phyloP scores from a whole-genome alignment of 2,797 vertebrate genomes.

The Chlorospingus semifuscus region DNA sequence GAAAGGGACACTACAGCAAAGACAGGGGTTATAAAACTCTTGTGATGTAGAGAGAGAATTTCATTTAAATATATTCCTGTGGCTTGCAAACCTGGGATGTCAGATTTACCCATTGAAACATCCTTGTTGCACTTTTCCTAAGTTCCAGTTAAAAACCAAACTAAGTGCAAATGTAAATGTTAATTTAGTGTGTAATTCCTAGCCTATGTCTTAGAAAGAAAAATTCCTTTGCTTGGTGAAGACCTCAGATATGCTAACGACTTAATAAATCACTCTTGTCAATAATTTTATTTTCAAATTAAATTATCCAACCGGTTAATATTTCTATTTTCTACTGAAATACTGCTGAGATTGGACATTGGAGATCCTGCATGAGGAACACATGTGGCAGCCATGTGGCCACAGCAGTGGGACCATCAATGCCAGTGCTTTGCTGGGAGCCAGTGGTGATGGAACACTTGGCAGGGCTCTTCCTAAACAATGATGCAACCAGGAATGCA shows the following conservation, averaged over 20 bases:
- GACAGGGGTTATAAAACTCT: not conserved
- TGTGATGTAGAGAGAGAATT: not conserved
- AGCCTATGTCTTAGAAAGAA: not conserved
- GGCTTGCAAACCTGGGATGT: not conserved
- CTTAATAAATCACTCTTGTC: not conserved
- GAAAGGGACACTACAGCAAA: not conserved
- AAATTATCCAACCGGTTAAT: not conserved
- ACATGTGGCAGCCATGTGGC: conserved; percentile 50
- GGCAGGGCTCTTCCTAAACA: conserved; percentile 57
- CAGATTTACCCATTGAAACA: not conserved
- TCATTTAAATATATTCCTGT: not conserved
- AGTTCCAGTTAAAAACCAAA: not conserved
- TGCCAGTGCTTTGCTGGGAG: not conserved
- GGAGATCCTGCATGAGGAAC: not conserved
- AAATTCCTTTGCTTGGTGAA: not conserved
- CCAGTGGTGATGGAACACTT: conserved; percentile 20
- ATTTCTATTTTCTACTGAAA: conserved; percentile 22
- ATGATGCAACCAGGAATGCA: conserved; percentile 29
- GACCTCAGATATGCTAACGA: not conserved
- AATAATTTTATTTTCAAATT: conserved; percentile 23
- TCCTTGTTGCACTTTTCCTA: not conserved
- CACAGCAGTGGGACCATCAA: conserved; percentile 11
- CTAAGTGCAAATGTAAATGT: not conserved
- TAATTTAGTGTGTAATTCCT: not conserved
- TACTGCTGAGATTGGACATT: not conserved